Evolutionary conservation across 2,888 invertebrate species (phyloP), one percentile per base, ranked within the genome.

Genomic region (Cataglyphis rosenhaueri): DNA sequence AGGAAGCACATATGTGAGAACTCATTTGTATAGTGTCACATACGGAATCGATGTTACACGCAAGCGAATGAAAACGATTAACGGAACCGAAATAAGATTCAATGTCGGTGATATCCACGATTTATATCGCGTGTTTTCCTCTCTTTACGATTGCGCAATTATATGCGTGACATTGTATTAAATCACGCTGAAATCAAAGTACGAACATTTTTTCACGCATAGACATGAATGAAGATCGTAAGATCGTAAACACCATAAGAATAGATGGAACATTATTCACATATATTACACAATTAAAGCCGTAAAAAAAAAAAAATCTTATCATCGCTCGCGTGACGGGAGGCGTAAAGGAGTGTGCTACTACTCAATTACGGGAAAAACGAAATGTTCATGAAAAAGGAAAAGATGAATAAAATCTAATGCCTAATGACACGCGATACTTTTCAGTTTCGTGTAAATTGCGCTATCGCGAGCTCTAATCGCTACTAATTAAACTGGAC

Each of bases 41-140:
- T 55, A n/a, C 21, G 75, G 71, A 79, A 85, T 84, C 81, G 87
- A 83, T 81, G 81, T 59, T 57, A 38, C 83, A 62, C 61, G 71
- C 57, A 66, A 21, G 64, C 70, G 52, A 85, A 62, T 55, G 57
- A 70, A 41, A 74, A 57, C 70, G 82, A 52, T 71, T 71, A 32
- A 44, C 25, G 41, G 44, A 61, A 61, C n/a, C 44, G 70, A 70
- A 78, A 59, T 44, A 70, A 70, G 55, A 15, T 32, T n/a, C 66
- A 38, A 75, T 65, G 83, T 85, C 82, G 79, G 32, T 29, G 68
- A 48, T 35, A 25, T 41, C n/a, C 57, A 15, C 21, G 29, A 78
- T 66, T 68, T 68, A 32, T 38, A 76, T 29, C 38, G 41, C 41
- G 5, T 41, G 68, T 32, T 41, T 15, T 9, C 21, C 15, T 41